Base-by-base conservation (phyloP, 2,113 vertebrate genomes). In the Blennius ocellaris region DNA sequence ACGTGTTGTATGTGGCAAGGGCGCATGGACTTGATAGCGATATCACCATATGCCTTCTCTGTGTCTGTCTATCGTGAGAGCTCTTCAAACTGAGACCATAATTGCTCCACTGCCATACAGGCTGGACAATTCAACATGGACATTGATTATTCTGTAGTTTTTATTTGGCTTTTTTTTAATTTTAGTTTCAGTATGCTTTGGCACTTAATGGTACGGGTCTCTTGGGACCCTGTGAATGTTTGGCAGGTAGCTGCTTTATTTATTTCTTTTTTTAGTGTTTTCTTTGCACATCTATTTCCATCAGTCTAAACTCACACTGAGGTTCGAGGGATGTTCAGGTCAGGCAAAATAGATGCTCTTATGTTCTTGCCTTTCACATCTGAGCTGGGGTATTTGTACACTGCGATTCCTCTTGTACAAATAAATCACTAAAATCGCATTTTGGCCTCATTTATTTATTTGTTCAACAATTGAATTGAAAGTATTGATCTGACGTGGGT, bases 371-470 rank as follows among this genome's bases (percentile, higher is more conserved):
- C 87, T 86, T 89, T 60, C 21, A 74, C 67, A 77, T 84, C 83
- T 77, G 74, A 87, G 55, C 77, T 76, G 76, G 82, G 89, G 73
- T 78, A 62, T 89, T 89, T 90, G 87, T 92, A 91, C 88, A 86
- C 63, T 88, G 77, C 59, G 79, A 91, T 82, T 92, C 80, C 57
- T 87, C 81, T 88, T 93, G 91, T 93, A 91, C 88, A 93, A 94
- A 94, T 94, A 94, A 94, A 94, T 92, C 89, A 93, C 91, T 90
- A 67, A 92, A 89, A 86, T 82, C 84, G 84, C 90, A 82, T 36
- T 59, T 59, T 59, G 16, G 69, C 73, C 54, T 63, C 64, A 11
- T 37, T 59, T 59, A 30, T 5, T 10, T 43, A 63, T 57, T 60
- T 8, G 74, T 50, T 67, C 21, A 45, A 11, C 51, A 17, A 40